Base-by-base conservation (phyloP, 2,888 invertebrate species). In the Tupiocoris notatus region DNA sequence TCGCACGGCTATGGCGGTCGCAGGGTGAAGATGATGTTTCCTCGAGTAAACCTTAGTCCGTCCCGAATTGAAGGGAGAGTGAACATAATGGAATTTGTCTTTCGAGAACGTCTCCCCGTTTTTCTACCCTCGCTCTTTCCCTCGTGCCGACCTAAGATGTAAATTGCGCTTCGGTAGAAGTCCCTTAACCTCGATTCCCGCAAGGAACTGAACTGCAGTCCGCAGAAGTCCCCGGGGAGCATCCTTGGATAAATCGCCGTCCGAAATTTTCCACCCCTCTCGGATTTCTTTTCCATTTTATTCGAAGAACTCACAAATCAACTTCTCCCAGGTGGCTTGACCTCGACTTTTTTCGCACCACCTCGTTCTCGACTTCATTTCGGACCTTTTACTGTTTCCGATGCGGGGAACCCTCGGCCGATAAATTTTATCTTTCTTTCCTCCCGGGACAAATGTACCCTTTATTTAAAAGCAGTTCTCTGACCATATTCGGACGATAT, bases 301-400 rank as follows among this genome's bases (percentile, higher is more conserved):
- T 59, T 18, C 6, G 39, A 39, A 39, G 39, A 59, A 59, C 17
- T 25, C 73, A 63, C 73, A 73, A 73, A 73, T 73, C 73, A 73
- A 24, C 39, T 62, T 62, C 25, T 73, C 73, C 73, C 73, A 73
- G 73, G 73, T 73, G 73, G 73, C 62, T 73, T 54, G 65, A 65
- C 65, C 65, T 24, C 70, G 20, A 61, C 63, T 73, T 62, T 59
- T 39, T 39, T 39, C 39, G 39, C 12, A 39, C 3, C 39, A 39
- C 73, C 73, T 62, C 62, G 61, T 61, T 25, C 61, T 71, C 59
- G 17, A 61, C 62, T 73, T 54, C 73, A 65, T 73, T 18, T 25
- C 39, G 18, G 9, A 73, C 18, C 73, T 20, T 73, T 54, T 39
- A 39, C 39, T 39, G 39, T 3, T 39, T 39, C 12, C 39, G 39